phyloP scores from a whole-genome alignment of 1,140 invertebrate species.

The silkworm (Bombyx mori) region DNA sequence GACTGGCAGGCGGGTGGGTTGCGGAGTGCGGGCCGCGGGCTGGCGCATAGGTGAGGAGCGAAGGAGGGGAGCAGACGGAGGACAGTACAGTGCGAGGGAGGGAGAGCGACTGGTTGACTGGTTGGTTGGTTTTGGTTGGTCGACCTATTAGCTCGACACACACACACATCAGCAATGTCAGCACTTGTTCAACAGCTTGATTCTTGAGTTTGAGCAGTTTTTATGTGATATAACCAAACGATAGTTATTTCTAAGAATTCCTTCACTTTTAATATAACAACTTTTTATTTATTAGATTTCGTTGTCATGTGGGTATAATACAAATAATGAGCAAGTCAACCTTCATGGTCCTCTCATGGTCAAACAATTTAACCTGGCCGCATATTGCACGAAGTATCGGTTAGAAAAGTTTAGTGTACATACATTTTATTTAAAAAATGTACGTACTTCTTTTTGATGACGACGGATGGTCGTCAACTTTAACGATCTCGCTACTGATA shows the following conservation, averaged over 20 bases:
- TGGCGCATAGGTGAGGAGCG: slow-evolving; percentile 38
- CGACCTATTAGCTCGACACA: slow-evolving; percentile 63
- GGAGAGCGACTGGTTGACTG: slow-evolving; percentile 64
- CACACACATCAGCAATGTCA: slow-evolving; percentile 35
- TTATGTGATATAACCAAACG: slow-evolving; percentile 16
- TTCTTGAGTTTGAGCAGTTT: slow-evolving; percentile 33
- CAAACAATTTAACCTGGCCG: no score
- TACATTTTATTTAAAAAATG: no score
- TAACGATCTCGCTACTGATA: no score
- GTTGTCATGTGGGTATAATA: no score
- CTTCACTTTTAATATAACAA: no score
- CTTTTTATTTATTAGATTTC: no score
- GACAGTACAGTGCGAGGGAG: slow-evolving; percentile 57
- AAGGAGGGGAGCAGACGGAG: slow-evolving; percentile 49
- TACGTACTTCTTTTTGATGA: no score
- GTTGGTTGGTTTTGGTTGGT: slow-evolving; percentile 30
- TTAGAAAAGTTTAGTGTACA: no score
- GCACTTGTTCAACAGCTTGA: slow-evolving; percentile 31
- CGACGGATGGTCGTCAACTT: no score
- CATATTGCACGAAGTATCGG: no score
- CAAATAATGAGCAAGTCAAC: no score
- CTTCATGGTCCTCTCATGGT: no score
- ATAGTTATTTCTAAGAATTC: neutral
- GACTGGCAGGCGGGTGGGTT: slow-evolving; percentile 54
- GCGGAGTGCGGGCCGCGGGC: neutral